phyloP scores from a whole-genome alignment of 1,140 invertebrate genomes.

The Ceratina calcarata region DNA sequence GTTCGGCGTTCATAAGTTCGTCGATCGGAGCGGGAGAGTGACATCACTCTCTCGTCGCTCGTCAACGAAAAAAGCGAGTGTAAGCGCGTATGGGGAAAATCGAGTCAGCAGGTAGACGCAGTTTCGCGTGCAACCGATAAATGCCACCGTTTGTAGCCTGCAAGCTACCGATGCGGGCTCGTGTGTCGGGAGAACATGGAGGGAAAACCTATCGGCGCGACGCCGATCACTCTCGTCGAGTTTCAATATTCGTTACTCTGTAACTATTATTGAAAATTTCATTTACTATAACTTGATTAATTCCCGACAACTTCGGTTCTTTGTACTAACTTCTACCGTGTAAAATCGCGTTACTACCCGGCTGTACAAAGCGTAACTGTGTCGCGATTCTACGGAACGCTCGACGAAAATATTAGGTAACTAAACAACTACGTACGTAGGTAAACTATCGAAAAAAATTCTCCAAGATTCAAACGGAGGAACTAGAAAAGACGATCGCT shows the following conservation, averaged over 20 bases:
- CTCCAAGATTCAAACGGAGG: background rate
- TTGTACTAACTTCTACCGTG: background rate
- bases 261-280: too few relatives aligned
- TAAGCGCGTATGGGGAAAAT: too few relatives aligned
- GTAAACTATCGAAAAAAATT: background rate
- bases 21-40: background rate
- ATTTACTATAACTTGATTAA: too few relatives aligned
- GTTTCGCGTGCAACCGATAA: too few relatives aligned
- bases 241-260: background rate
- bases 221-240: background rate
- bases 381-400: background rate
- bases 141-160: constrained; percentile 4
- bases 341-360: background rate
- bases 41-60: background rate
- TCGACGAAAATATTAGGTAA: background rate
- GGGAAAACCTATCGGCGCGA: background rate
- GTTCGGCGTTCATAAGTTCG: constrained; percentile 6
- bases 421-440: too few relatives aligned
- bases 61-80: too few relatives aligned
- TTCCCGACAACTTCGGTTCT: too few relatives aligned
- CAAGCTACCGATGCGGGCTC: background rate
- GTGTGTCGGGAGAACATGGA: background rate
- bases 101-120: too few relatives aligned
- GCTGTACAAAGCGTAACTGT: background rate
- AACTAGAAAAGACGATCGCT: background rate